phyloP scores from a whole-genome alignment of 2,797 vertebrate species.

The Phataginus tricuspis region DNA sequence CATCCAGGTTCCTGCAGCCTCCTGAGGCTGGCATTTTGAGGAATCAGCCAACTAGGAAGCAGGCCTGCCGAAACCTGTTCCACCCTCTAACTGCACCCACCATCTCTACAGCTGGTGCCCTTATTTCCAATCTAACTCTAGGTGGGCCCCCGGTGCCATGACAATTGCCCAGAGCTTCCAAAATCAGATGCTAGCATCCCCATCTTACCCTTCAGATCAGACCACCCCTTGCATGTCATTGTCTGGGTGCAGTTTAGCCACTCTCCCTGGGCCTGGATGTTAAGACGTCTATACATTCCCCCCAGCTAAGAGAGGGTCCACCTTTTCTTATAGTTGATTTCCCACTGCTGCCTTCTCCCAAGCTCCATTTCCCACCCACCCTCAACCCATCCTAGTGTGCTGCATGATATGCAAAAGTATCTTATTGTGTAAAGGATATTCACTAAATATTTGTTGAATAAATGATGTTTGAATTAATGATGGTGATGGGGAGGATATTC shows the following conservation, averaged over 20 bases:
- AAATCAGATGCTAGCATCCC: not conserved
- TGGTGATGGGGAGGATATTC: not conserved
- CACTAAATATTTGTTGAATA: slow-evolving; percentile 9
- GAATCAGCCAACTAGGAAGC: not conserved
- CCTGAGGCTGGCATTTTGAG: not conserved
- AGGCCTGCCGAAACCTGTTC: not conserved
- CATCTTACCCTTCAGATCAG: not conserved
- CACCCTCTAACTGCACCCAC: not conserved
- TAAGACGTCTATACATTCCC: not conserved
- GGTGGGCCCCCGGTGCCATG: not conserved
- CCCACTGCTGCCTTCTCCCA: not conserved
- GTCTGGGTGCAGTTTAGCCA: not conserved
- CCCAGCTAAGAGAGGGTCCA: not conserved
- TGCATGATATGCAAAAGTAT: not conserved
- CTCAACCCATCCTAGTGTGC: not conserved
- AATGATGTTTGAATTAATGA: slow-evolving; percentile 23
- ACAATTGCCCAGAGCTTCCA: not conserved
- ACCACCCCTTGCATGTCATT: not conserved
- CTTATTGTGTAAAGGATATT: not conserved
- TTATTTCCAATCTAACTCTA: not conserved
- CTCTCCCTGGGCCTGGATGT: not conserved
- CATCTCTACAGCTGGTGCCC: not conserved
- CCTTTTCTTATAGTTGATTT: not conserved
- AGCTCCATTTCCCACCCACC: not conserved
- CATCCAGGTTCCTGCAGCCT: not conserved